Base-by-base conservation (phyloP, 2,797 vertebrate species). In the Spatula versicolor region DNA sequence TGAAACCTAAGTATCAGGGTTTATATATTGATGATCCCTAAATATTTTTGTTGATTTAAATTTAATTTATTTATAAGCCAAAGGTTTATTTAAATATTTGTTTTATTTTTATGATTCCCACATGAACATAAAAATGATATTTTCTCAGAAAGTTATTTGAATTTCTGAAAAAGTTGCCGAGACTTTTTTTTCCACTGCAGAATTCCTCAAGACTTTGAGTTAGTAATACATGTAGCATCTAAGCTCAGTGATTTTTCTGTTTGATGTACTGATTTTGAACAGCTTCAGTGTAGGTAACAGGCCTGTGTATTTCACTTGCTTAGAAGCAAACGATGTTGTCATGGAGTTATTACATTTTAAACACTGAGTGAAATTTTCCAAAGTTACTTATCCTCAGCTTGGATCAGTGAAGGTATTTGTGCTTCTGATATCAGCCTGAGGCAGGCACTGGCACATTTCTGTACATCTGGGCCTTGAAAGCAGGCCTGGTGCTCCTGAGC, bases 1-100 rank as follows among this genome's bases (percentile, higher is more conserved):
- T 50, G 72, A 82, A 95, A 72, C 45, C 80, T 80, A 58, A 90
- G n/a, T 37, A 54, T 50, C 50, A 25, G 12, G 4, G 6, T 15
- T 91, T 90, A 54, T 89, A 84, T 92, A 73, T 90, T 94, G 93
- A 91, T 82, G 73, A 76, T 66, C 66, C 17, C 35, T 58, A 83
- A 92, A 83, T 92, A 88, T 88, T 52, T 86, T 91, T 88, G 23
- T 86, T 86, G 23, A 83, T 95, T 86, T 93, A 85, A 80, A 50
- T 87, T 43, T 88, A 71, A 92, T 66, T 83, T 95, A 81, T 94
- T 95, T 92, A 64, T 88, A 81, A 86, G 59, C 58, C 41, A 75
- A 72, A 77, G 2, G 6, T 88, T 81, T 85, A 64, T 85, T 72
- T 30, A 39, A 37, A 39, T 55, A 72, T 71, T 92, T 92, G 52